Evolutionary conservation across 2,888 invertebrate genomes (phyloP), one percentile per base, ranked within the genome.

Genomic region (Dasypogon diadema): DNA sequence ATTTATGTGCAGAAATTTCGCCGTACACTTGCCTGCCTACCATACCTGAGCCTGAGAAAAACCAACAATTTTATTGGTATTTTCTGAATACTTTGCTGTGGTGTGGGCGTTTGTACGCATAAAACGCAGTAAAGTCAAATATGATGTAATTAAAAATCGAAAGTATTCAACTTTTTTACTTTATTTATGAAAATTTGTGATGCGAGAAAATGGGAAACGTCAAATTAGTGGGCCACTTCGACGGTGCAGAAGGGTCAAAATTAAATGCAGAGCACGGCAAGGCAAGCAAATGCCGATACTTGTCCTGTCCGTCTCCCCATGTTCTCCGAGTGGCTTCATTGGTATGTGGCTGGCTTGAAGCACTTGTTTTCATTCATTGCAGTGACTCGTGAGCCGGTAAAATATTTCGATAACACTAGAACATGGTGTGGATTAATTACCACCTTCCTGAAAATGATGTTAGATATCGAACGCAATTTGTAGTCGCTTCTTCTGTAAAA

Each of bases 311-410:
- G n/a, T n/a, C n/a, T n/a, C n/a, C n/a, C n/a, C n/a, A n/a, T n/a
- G n/a, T n/a, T n/a, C n/a, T n/a, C n/a, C n/a, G n/a, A n/a, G n/a
- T n/a, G n/a, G n/a, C n/a, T n/a, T n/a, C n/a, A n/a, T n/a, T n/a
- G n/a, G n/a, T 16, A 48, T 54, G 24, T 54, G 54, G 70, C 54
- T 70, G 54, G 70, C 51, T n/a, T 70, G 54, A 70, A 70, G 18
- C 54, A 54, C 54, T 70, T 70, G 54, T 70, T 70, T 70, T 70
- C 70, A 70, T 70, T 70, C 12, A 54, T n/a, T n/a, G n/a, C n/a
- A n/a, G n/a, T n/a, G n/a, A n/a, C n/a, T n/a, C n/a, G n/a, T n/a
- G n/a, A n/a, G n/a, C n/a, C n/a, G n/a, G n/a, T n/a, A n/a, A n/a
- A n/a, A n/a, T n/a, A n/a, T n/a, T n/a, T n/a, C n/a, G n/a, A n/a